Percentiles rank a stretch among this genome's conserved stretches.
Evolutionary conservation across 2,113 vertebrate species (phyloP).

Genomic region (Oncorhynchus keta): DNA sequence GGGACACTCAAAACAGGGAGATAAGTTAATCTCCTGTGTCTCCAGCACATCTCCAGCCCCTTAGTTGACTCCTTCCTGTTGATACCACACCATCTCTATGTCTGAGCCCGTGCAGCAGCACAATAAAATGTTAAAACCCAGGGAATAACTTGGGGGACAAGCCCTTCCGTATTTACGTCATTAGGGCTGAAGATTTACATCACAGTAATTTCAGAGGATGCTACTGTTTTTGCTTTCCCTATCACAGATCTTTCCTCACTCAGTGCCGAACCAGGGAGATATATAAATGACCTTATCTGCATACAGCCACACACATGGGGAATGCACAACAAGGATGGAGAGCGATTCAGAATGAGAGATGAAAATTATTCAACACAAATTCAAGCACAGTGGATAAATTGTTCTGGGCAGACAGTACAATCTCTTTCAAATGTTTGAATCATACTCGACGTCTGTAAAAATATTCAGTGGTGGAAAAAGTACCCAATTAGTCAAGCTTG

Average conservation of each 20-base stretch:
- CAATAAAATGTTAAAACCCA: not conserved
- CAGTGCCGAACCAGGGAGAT: slow-evolving; percentile 5
- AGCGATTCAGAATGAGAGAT: not conserved
- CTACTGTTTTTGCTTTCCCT: too few relatives aligned
- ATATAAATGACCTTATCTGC: not conserved
- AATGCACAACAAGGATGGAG: not conserved
- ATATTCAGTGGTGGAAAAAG: not conserved
- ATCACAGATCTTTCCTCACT: too few relatives aligned
- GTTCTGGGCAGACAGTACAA: not conserved
- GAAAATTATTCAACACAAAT: not conserved
- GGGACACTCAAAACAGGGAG: not conserved
- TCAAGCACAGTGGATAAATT: not conserved
- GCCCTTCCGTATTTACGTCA: not conserved
- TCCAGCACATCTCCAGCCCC: too few relatives aligned
- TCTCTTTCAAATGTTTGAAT: not conserved
- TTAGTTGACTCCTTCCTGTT: slow-evolving; percentile 49
- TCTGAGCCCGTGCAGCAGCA: not conserved
- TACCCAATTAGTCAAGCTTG: too few relatives aligned
- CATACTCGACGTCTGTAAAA: not conserved
- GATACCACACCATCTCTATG: slow-evolving; percentile 18
- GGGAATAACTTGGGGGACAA: not conserved
- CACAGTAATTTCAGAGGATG: too few relatives aligned
- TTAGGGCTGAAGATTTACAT: too few relatives aligned
- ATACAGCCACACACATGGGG: not conserved
- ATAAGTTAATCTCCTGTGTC: not conserved